Conservation (phyloP, 1,140 invertebrate species). For the Zelostemma sp. region DNA sequence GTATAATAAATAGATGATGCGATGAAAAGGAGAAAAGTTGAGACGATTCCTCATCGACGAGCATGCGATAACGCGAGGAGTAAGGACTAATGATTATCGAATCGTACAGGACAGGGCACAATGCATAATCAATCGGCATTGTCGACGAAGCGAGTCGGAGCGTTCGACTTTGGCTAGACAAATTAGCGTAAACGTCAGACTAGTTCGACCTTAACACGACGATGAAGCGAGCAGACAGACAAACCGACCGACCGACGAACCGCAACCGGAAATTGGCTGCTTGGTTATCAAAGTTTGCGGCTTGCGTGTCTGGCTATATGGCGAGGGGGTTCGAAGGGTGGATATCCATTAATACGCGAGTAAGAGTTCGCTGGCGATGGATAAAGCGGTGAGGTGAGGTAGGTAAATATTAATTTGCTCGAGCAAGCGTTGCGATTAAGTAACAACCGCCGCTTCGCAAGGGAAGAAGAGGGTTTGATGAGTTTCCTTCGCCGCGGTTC, state of each 20-base stretch:
- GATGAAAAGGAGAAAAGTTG: not conserved
- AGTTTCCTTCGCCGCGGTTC: constrained; percentile 17
- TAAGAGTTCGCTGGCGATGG: constrained; percentile 56
- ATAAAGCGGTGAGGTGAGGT: constrained; percentile 54
- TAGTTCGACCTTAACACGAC: constrained; percentile 53
- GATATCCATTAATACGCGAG: constrained; percentile 70
- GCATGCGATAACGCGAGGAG: constrained; percentile 20
- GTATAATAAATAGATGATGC: too few species aligned
- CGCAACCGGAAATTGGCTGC: constrained; percentile 70
- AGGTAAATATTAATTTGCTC: constrained; percentile 71
- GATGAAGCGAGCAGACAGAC: constrained; percentile 53
- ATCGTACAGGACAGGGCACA: constrained; percentile 20
- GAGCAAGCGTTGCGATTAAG: constrained; percentile 59
- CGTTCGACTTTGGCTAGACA: constrained; percentile 47
- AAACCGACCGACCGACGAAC: constrained; percentile 60
- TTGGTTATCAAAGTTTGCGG: constrained; percentile 70
- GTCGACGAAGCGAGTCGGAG: constrained; percentile 36
- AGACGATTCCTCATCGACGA: constrained; percentile 3
- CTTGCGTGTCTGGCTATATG: constrained; percentile 65
- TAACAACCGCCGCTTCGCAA: constrained; percentile 44
- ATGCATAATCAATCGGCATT: constrained; percentile 55
- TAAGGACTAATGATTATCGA: constrained; percentile 23
- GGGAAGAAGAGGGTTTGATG: constrained; percentile 37
- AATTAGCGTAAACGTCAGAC: constrained; percentile 55
- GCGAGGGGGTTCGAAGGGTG: constrained; percentile 35